A percentile compares a stretch with the other conserved stretches of the same genome.
Conservation (phyloP, 1,140 invertebrate genomes). For the Calycopis cecrops region DNA sequence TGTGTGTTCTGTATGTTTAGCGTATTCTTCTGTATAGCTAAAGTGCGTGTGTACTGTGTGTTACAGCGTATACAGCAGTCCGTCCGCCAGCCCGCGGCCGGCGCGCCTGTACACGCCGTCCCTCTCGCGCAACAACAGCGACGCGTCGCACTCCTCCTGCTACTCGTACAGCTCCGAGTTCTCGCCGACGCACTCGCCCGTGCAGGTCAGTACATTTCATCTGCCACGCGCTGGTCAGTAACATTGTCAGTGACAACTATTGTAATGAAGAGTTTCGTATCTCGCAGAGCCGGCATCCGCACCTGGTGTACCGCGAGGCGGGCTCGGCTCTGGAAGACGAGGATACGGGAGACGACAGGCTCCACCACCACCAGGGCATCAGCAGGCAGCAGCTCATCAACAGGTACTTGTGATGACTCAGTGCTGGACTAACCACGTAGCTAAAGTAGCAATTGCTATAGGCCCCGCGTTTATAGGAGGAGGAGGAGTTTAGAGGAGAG, state of each 20-base stretch:
- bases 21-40: not conserved
- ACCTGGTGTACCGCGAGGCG: slow-evolving; percentile 54
- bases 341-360: slow-evolving; percentile 50
- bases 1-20: not conserved
- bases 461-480: too few species aligned
- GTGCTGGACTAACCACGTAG: not conserved
- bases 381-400: slow-evolving; percentile 89
- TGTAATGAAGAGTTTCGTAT: slow-evolving; percentile 2
- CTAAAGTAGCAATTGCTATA: too few species aligned
- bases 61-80: slow-evolving; percentile 82
- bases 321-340: slow-evolving; percentile 53
- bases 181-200: slow-evolving; percentile 90
- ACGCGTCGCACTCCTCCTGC: slow-evolving; percentile 89
- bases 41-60: not conserved
- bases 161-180: slow-evolving; percentile 86
- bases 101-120: slow-evolving; percentile 90
- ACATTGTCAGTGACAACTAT: too few species aligned
- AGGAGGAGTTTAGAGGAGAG: too few species aligned
- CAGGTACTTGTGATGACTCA: slow-evolving; percentile 59
- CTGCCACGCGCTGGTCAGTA: slow-evolving; percentile 85
- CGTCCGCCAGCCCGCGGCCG: slow-evolving; percentile 89
- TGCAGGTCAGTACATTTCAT: slow-evolving; percentile 83
- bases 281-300: slow-evolving; percentile 57
- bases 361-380: slow-evolving; percentile 80
- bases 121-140: slow-evolving; percentile 91